phyloP scores from a whole-genome alignment of 64 coral and sea anemone genomes.

The Pocillopora damicornis region DNA sequence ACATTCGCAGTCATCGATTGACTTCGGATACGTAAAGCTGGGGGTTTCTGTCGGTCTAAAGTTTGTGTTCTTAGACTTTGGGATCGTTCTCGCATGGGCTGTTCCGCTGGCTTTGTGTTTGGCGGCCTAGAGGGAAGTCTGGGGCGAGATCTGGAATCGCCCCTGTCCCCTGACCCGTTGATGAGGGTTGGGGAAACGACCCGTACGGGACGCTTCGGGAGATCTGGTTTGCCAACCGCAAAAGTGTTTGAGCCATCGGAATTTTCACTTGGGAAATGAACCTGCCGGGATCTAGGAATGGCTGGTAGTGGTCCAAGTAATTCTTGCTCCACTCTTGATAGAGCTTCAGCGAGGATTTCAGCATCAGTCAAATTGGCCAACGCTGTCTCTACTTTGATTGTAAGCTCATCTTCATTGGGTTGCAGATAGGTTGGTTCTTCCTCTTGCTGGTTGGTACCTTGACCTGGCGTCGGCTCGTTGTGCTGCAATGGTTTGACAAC shows the following conservation, averaged over 20 bases:
- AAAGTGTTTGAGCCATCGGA: conserved; percentile 5
- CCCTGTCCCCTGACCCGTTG: conserved; percentile 38
- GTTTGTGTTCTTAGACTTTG: conserved; percentile 24
- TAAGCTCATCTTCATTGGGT: conserved; percentile 67
- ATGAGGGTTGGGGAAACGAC: conserved; percentile 69
- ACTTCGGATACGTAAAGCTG: conserved; percentile 39
- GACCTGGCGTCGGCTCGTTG: conserved; percentile 1
- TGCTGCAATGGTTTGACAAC: conserved; percentile 56
- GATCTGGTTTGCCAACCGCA: conserved; percentile 3
- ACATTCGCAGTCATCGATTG: conserved; percentile 32
- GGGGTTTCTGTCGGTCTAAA: background rate
- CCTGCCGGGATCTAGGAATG: conserved; percentile 70
- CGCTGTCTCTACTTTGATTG: conserved; percentile 77
- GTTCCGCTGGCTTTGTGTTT: conserved; percentile 44
- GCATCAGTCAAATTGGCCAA: conserved; percentile 87
- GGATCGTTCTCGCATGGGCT: conserved; percentile 34
- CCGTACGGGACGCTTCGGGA: conserved; percentile 51
- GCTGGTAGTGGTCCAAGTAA: conserved; percentile 80
- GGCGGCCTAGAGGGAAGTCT: conserved; percentile 77
- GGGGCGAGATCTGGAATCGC: conserved; percentile 9
- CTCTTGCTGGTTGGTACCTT: background rate
- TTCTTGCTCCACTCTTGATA: conserved; percentile 88
- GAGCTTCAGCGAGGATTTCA: conserved; percentile 77
- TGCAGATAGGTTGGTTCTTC: conserved; percentile 78
- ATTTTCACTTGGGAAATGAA: conserved; percentile 64